Base-by-base conservation (phyloP, 2,888 invertebrate genomes). In the Pachliopta kotzebuea region DNA sequence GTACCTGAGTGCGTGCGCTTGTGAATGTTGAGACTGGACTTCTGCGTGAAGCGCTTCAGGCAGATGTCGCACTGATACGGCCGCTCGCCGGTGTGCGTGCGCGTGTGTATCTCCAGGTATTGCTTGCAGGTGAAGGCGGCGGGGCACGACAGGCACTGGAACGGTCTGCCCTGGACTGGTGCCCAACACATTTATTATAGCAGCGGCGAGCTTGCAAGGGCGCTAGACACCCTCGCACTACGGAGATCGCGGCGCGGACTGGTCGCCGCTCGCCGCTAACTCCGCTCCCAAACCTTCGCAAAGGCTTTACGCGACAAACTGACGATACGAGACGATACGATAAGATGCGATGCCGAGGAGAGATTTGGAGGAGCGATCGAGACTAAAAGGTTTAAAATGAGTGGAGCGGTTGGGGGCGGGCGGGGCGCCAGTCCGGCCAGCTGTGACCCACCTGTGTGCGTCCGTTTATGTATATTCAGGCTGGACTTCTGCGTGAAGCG, bases 401-500 rank as follows among this genome's bases (percentile, higher is more conserved):
- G 75, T 79, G 76, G 75, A 74, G 72, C 71, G 80, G 77, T 53
- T 42, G 81, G 82, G 83, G 84, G 85, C 85, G 83, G 82, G 83
- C 84, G 75, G 80, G 82, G 84, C 86, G 86, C 84, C 86, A 85
- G 88, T 88, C 88, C 84, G 85, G 85, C 82, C 83, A 85, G 76
- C 80, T 81, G 82, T 78, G 94, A 92, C 92, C 90, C 90, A 92
- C 93, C 93, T 79, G 95, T 95, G 89, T 96, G 96, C 74, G 95
- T 95, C 81, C 96, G 92, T 89, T 95, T 95, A 91, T 96, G 96
- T 78, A 95, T 95, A 90, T 95, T 96, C 80, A 96, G 92, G 86
- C 95, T 95, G 84, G 95, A 95, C 90, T 96, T 95, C 91, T 96
- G 96, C 76, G 95, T 95, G 90, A 96, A 96, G 83, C 95, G 93